Base-by-base conservation (phyloP, 2,888 invertebrate species). In the Epirrita christyi region DNA sequence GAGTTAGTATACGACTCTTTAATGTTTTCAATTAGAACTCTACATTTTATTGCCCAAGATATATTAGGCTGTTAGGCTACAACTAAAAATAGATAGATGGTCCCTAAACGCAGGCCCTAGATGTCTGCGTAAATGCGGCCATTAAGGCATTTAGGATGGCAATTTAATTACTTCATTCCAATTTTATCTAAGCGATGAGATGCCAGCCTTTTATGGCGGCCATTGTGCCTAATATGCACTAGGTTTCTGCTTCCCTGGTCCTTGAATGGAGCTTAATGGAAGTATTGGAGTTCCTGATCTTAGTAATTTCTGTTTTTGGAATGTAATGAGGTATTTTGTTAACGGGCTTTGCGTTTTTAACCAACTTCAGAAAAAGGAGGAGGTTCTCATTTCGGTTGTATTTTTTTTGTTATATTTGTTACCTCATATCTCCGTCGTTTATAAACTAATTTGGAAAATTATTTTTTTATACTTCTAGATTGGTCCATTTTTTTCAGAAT, bases 151-250 rank as follows among this genome's bases (percentile, higher is more conserved):
- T 59, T 53, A 37, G 40, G 49, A 45, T 28, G 21, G 58, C 45
- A 42, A 51, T 59, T 54, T 59, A 59, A 59, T 59, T 59, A 59
- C 59, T 59, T 51, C 50, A 55, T 59, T 46, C 46, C 38, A 46
- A 55, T 42, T 50, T 54, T 50, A 55, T 59, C 59, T 50, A 45
- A 48, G 40, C 48, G 54, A 53, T 58, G 43, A 41, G 44, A 50
- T 38, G 37, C 36, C 28, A 29, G 28, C 41, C 58, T 37, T 55
- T 59, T 47, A 55, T 51, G 29, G 54, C n/a, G 41, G 37, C 50
- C 47, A 59, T 59, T 59, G 59, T 59, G 34, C 59, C 59, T 59
- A 59, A 50, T 54, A 48, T 49, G 55, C 49, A 45, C 41, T 53
- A 45, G 27, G 13, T 44, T 45, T 11, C 14, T 41, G 32, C 55